Evolutionary conservation across 1,140 invertebrate genomes (phyloP), one percentile per base, ranked within the genome.

Genomic region (Choristoneura fumiferana): DNA sequence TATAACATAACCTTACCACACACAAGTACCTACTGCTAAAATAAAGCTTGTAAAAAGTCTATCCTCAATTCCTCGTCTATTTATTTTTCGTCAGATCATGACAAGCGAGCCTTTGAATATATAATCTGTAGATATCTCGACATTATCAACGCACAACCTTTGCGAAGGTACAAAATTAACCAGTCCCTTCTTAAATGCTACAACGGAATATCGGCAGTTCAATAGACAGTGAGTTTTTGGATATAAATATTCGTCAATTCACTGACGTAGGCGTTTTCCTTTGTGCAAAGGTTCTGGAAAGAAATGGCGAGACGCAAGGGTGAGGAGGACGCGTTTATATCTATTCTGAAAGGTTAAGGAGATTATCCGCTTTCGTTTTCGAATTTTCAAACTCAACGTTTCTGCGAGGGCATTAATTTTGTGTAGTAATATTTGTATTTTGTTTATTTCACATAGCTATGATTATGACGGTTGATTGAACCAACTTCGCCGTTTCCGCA

Each of bases 231-330:
- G 22, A 76, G 67, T 78, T 80, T n/a, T 73, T 67, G 70, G 72
- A 71, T 68, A 73, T 75, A 78, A 78, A 81, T 79, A 76, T 79
- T 72, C 74, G 71, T 79, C 75, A 77, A 76, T 72, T 78, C 69
- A 67, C 57, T 74, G 78, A 70, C 69, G 66, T 67, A 57, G 65
- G 67, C 62, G 62, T 66, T 64, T 67, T 57, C 64, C 69, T 76
- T 81, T 76, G 72, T 73, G 58, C 36, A 61, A 57, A 52, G 64
- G 59, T 62, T 61, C 59, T 58, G 57, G 61, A 61, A 66, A 72
- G 54, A 61, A 38, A 57, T 62, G 40, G 38, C 38, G 14, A 49
- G 13, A 52, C 58, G 9, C 58, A 72, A 69, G 57, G 60, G 33
- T 54, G n/a, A 36, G 59, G 56, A 40, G 54, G 15, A 55, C 40